Percentiles rank a stretch among this genome's conserved stretches.
phyloP scores from a whole-genome alignment of 2,797 vertebrate genomes.

The Paguma larvata region DNA sequence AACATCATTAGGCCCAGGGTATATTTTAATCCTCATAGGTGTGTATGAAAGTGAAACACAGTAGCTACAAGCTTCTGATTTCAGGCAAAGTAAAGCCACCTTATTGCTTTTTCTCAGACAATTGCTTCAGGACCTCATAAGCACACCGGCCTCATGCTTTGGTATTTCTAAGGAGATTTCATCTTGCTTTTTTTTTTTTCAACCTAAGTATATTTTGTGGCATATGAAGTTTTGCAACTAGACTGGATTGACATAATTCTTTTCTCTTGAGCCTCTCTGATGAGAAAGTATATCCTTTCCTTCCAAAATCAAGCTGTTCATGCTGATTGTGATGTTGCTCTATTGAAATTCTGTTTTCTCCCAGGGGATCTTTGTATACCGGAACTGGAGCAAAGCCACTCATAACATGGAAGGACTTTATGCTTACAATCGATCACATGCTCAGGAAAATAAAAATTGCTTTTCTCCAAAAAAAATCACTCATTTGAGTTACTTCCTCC shows the following conservation, averaged over 20 bases:
- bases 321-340: not conserved
- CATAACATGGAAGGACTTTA: not conserved
- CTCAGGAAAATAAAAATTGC: not conserved
- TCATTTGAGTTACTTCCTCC: slow-evolving; percentile 11
- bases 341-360: slow-evolving; percentile 10
- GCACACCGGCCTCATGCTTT: not conserved
- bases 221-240: not conserved
- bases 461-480: slow-evolving; percentile 20
- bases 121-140: not conserved
- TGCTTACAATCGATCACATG: not conserved
- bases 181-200: slow-evolving; percentile 39
- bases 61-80: not conserved
- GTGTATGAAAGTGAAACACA: not conserved
- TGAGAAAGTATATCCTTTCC: slow-evolving; percentile 4
- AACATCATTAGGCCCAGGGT: not conserved
- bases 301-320: not conserved
- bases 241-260: not conserved
- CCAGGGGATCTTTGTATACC: not conserved
- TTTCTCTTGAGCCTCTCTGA: not conserved
- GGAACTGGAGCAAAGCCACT: not conserved
- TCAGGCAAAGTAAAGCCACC: not conserved
- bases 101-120: not conserved
- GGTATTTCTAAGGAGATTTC: not conserved
- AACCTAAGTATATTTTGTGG: slow-evolving; percentile 9
- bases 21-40: not conserved